A percentile compares a stretch with the other conserved stretches of the same genome.
Evolutionary conservation across 2,888 invertebrate genomes (phyloP).

Genomic region (Amphipoea oculea): DNA sequence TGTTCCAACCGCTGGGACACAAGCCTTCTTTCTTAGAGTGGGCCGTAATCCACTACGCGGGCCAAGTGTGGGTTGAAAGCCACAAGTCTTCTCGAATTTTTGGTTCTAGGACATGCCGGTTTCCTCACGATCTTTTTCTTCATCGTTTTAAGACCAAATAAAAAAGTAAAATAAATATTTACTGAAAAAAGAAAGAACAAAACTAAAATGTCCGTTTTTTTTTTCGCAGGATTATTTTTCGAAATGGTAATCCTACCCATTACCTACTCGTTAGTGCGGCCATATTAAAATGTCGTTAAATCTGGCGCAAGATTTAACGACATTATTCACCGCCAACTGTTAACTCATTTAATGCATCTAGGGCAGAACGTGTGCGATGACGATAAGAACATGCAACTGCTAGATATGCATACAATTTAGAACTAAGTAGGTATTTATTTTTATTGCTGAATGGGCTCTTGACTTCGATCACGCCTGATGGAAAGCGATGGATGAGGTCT

Average conservation of each 20-base stretch:
- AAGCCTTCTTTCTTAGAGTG: not conserved
- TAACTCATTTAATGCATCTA: slow-evolving; percentile 54
- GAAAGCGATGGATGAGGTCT: too few relatives aligned
- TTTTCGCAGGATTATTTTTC: not conserved
- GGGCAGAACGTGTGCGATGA: slow-evolving; percentile 51
- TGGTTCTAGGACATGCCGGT: not conserved
- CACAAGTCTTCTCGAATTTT: not conserved
- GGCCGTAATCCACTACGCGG: not conserved
- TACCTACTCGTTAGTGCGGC: slow-evolving; percentile 25
- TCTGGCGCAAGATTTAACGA: slow-evolving; percentile 11
- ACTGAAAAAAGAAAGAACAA: not conserved
- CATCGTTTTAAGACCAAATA: not conserved
- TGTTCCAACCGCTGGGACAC: not conserved
- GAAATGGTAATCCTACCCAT: not conserved
- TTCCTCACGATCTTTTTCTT: not conserved
- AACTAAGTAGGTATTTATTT: not conserved
- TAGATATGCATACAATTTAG: slow-evolving; percentile 20
- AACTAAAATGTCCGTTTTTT: not conserved
- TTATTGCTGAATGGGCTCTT: too few relatives aligned
- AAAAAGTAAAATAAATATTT: not conserved
- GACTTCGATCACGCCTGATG: too few relatives aligned
- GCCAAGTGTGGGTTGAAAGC: not conserved
- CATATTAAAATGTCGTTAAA: slow-evolving; percentile 62
- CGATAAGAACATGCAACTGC: slow-evolving; percentile 45
- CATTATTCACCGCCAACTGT: not conserved